Percentiles rank a stretch among this genome's conserved stretches.
phyloP scores from a whole-genome alignment of 1,140 invertebrate genomes.

The Bombus superbus region DNA sequence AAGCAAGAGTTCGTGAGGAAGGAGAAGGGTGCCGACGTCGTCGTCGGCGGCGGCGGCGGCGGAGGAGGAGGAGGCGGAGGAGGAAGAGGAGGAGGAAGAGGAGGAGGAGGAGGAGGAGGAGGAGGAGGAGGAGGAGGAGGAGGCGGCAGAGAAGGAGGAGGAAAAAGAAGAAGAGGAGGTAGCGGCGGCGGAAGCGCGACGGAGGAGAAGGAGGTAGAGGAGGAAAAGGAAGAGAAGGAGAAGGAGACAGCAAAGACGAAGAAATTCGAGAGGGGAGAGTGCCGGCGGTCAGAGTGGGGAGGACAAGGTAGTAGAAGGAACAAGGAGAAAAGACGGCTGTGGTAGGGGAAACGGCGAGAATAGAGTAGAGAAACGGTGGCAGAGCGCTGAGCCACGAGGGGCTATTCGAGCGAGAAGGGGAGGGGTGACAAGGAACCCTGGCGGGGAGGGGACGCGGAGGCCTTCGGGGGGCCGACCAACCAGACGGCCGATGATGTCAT shows the following conservation, averaged over 20 bases:
- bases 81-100: constrained; percentile 27
- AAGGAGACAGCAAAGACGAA: constrained; percentile 61
- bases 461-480: constrained; percentile 83
- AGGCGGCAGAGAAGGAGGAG: not conserved
- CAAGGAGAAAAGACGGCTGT: constrained; percentile 55
- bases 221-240: constrained; percentile 46
- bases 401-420: constrained; percentile 81
- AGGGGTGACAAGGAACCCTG: constrained; percentile 82
- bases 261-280: constrained; percentile 55
- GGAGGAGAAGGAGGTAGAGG: constrained; percentile 41
- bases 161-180: constrained; percentile 18
- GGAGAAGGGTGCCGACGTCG: constrained; percentile 65
- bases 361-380: constrained; percentile 68
- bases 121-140: not conserved
- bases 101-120: constrained; percentile 23
- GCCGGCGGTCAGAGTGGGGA: constrained; percentile 52
- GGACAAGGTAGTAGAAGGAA: constrained; percentile 62
- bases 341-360: constrained; percentile 66
- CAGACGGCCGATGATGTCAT: constrained; percentile 94
- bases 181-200: constrained; percentile 19
- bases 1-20: constrained; percentile 58
- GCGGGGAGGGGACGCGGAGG: constrained; percentile 82
- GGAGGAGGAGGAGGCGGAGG: constrained; percentile 44
- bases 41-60: constrained; percentile 64
- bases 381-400: constrained; percentile 80